phyloP scores from a whole-genome alignment of 1,140 invertebrate genomes.

The Anastatus disparis region DNA sequence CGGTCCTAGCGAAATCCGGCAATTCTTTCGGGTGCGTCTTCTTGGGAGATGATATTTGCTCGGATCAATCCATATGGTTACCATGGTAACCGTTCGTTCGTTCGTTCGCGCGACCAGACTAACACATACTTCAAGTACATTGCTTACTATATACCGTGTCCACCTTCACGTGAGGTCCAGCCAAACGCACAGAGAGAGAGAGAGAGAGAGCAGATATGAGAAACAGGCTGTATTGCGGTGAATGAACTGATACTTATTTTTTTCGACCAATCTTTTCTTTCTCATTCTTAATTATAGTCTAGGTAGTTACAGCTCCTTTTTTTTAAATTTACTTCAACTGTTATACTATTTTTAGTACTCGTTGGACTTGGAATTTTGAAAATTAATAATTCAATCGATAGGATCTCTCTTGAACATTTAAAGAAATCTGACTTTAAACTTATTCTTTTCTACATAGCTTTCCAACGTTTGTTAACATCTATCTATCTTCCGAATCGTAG shows the following conservation, averaged over 20 bases:
- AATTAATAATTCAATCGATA: too few relatives aligned
- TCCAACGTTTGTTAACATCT: neutral
- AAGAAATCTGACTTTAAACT: neutral
- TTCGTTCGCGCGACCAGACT: neutral
- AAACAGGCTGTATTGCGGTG: neutral
- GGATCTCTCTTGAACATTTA: too few relatives aligned
- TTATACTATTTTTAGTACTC: too few relatives aligned
- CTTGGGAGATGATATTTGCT: slow-evolving; percentile 64
- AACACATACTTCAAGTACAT: too few relatives aligned
- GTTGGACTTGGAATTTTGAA: too few relatives aligned
- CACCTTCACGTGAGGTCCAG: slow-evolving; percentile 13
- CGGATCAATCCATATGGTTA: slow-evolving; percentile 66
- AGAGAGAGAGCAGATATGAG: neutral
- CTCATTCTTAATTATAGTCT: too few relatives aligned
- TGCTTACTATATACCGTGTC: too few relatives aligned
- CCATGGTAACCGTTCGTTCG: slow-evolving; percentile 59
- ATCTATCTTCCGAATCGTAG: neutral
- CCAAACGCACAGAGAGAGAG: neutral
- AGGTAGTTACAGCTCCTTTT: neutral
- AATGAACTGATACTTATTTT: slow-evolving; percentile 14
- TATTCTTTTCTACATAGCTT: too few relatives aligned
- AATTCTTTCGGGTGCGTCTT: slow-evolving; percentile 65
- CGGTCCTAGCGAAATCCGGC: slow-evolving; percentile 56
- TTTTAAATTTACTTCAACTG: too few relatives aligned
- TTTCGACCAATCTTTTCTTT: too few relatives aligned